A percentile compares a stretch with the other conserved stretches of the same genome.
Evolutionary conservation across 2,797 vertebrate genomes (phyloP).

Genomic region (Propithecus deckenii): DNA sequence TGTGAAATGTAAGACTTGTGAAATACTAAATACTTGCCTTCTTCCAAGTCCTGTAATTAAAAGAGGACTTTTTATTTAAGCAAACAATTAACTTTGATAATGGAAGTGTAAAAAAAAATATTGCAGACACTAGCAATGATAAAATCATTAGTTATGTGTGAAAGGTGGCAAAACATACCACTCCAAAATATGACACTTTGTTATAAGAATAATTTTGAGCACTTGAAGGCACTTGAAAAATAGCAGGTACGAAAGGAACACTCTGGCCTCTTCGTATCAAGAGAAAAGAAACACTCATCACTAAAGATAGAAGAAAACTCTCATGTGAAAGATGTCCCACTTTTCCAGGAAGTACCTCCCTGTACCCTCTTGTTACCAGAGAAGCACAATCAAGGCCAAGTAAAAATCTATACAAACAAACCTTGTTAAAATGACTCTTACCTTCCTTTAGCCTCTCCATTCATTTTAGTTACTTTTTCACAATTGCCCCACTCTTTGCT

Average conservation of each 20-base stretch:
- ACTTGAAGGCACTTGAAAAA: background rate
- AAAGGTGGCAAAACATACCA: background rate
- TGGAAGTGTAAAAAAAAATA: background rate
- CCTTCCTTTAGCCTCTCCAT: no score
- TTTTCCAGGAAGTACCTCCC: background rate
- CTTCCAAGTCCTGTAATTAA: background rate
- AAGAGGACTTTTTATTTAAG: background rate
- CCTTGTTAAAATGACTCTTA: background rate
- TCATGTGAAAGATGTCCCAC: background rate
- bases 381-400: background rate
- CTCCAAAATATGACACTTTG: background rate
- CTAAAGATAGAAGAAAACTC: background rate
- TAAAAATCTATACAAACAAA: background rate
- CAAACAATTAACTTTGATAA: conserved; percentile 17
- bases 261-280: background rate
- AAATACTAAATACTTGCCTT: background rate
- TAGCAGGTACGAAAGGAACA: background rate
- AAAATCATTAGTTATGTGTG: background rate
- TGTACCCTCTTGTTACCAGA: background rate
- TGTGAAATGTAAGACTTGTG: background rate
- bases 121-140: background rate
- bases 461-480: background rate
- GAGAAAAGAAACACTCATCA: background rate
- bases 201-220: background rate
- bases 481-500: background rate